Base-by-base conservation (phyloP, 2,888 invertebrate species). In the Agrilus biguttatus region DNA sequence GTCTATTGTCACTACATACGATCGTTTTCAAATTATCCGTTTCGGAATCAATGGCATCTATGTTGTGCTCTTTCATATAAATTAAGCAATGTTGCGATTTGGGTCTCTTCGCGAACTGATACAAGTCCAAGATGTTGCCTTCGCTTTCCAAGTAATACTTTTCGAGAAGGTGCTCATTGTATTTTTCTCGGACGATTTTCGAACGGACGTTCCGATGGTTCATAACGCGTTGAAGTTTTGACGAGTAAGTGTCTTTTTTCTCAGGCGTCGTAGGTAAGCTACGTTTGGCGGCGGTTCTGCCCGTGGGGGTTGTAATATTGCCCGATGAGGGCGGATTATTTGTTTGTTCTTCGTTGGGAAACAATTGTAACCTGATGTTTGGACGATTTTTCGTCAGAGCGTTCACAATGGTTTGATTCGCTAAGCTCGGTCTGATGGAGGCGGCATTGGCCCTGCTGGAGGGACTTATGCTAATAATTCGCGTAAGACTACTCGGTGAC, bases 51-150 rank as follows among this genome's bases (percentile, higher is more conserved):
- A 56, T 58, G 8, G 62, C 58, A 55, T 65, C 63, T 13, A 66
- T 61, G 6, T 60, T 53, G 46, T 66, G 61, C 56, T 83, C 80
- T 58, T 81, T 80, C 54, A 86, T 69, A 64, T 85, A 88, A 42
- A 80, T 75, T 47, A 81, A 61, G 59, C 85, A 80, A 62, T 81
- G 80, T 46, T 81, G 77, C 51, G 79, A 76, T 45, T 84, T 78
- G 50, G 87, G 82, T 55, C 83, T 73, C 65, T 87, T 88, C 53
- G 83, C 80, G 84, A 89, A 92, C 53, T 76, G 71, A 53, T 78
- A 77, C 67, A 83, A 87, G 64, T 93, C 92, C 77, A 89, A 80
- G 73, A 91, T 78, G 68, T 88, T 87, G 49, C 88, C 87, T 54
- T 84, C 84, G 55, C 78, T 78, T 69, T 88, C 85, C 55, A 92